These are phyloP conservation scores for Sinelater perroti DNA, from an alignment of 2,888 invertebrate species.

Conservation along the genomic window DNA sequence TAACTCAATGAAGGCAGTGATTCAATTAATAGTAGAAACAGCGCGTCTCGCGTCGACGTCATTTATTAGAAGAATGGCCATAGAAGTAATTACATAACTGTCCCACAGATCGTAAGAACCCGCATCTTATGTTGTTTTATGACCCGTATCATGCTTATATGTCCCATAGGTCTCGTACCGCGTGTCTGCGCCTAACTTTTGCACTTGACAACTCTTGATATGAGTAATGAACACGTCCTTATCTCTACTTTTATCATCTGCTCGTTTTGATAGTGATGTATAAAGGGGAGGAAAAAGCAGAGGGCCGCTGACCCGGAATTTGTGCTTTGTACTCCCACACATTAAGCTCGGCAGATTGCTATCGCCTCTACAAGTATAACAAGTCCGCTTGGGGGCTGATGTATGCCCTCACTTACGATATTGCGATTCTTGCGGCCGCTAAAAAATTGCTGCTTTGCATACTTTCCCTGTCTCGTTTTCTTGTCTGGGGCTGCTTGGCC, in stretches of 20 bases:
- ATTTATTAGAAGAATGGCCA: slow-evolving; percentile 33
- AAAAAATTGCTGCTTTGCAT: not conserved
- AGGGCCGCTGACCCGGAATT: slow-evolving; percentile 30
- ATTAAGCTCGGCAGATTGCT: slow-evolving; percentile 20
- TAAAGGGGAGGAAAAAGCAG: slow-evolving; percentile 21
- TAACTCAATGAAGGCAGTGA: slow-evolving; percentile 20
- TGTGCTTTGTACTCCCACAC: slow-evolving; percentile 22
- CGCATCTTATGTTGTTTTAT: slow-evolving; percentile 47
- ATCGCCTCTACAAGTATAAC: slow-evolving; percentile 14
- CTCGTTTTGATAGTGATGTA: slow-evolving; percentile 31
- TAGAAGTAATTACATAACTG: slow-evolving; percentile 34
- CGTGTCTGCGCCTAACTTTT: slow-evolving; percentile 47
- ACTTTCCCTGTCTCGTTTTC: not conserved
- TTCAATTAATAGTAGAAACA: slow-evolving; percentile 29
- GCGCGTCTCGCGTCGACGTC: slow-evolving; percentile 17
- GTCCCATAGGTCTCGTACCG: slow-evolving; percentile 45
- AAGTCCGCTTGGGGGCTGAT: slow-evolving; percentile 13
- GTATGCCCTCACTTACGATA: slow-evolving; percentile 21
- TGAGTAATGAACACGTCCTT: slow-evolving; percentile 49
- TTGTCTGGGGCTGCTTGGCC: not conserved
- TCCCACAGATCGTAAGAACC: slow-evolving; percentile 45
- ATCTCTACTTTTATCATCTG: slow-evolving; percentile 44
- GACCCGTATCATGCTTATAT: slow-evolving; percentile 46
- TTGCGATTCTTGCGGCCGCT: not conserved
- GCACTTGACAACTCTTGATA: slow-evolving; percentile 49